These are phyloP conservation scores for Mythimna pallens DNA, from an alignment of 2,888 invertebrate species.

Conservation along the genomic window DNA sequence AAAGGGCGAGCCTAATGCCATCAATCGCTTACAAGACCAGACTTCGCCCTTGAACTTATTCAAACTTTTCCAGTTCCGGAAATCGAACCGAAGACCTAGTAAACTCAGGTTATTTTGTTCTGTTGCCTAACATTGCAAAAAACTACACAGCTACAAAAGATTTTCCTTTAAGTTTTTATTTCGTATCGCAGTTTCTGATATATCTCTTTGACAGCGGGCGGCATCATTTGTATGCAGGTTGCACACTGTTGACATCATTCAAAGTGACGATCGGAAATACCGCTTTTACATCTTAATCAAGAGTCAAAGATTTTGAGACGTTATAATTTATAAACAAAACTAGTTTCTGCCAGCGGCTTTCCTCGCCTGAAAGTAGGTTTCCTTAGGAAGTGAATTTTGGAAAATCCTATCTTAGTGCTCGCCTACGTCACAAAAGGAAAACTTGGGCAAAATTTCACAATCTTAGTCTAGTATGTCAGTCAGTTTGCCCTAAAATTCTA, in stretches of 20 bases:
- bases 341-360: too few relatives aligned
- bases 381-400: too few relatives aligned
- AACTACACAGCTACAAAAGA: not conserved
- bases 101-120: not conserved
- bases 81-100: not conserved
- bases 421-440: too few relatives aligned
- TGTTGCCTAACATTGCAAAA: not conserved
- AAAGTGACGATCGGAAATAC: not conserved
- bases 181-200: not conserved
- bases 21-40: not conserved
- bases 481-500: too few relatives aligned
- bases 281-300: slow-evolving; percentile 7
- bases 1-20: not conserved
- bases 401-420: too few relatives aligned
- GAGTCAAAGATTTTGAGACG: not conserved
- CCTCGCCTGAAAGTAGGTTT: not conserved
- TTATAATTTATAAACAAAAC: not conserved
- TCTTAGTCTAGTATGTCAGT: too few relatives aligned
- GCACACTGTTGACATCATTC: slow-evolving; percentile 22
- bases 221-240: slow-evolving; percentile 29
- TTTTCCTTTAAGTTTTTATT: not conserved
- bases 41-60: too few relatives aligned
- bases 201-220: not conserved
- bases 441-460: too few relatives aligned
- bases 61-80: not conserved